Percentiles rank a stretch among this genome's conserved stretches.
Conservation (phyloP, 1,140 invertebrate genomes). For the Battus philenor region DNA sequence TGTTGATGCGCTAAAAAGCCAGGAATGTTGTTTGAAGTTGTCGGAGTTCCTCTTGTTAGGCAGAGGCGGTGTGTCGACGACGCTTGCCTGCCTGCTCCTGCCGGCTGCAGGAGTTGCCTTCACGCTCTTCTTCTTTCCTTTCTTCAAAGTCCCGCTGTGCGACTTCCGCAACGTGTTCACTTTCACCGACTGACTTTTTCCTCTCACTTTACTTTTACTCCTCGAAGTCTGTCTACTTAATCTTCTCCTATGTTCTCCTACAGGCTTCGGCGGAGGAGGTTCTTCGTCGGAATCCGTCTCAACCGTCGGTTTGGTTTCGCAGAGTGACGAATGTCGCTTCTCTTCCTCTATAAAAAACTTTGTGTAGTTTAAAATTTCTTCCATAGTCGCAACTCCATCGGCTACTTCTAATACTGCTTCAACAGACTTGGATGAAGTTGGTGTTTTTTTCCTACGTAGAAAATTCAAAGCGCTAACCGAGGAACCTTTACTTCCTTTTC, state of each 20-base stretch:
- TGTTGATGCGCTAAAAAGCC: constrained; percentile 62
- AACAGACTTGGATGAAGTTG: constrained; percentile 52
- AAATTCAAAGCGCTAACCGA: constrained; percentile 67
- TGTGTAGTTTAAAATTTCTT: constrained; percentile 58
- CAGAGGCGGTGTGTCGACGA: constrained; percentile 53
- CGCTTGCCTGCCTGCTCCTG: constrained; percentile 58
- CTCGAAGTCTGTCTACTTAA: constrained; percentile 65
- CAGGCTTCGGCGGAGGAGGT: constrained; percentile 46
- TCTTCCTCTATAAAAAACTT: constrained; percentile 66
- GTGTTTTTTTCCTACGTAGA: constrained; percentile 62
- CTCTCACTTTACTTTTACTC: constrained; percentile 65
- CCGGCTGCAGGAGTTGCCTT: constrained; percentile 37
- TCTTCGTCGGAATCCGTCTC: constrained; percentile 66
- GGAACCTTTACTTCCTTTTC: constrained; percentile 62
- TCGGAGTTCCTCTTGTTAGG: constrained; percentile 53
- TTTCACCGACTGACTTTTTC: constrained; percentile 62
- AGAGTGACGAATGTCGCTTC: constrained; percentile 41
- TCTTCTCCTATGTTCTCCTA: constrained; percentile 57
- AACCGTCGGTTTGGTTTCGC: constrained; percentile 34
- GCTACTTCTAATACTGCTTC: constrained; percentile 57
- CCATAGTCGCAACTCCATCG: constrained; percentile 37
- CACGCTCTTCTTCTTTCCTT: constrained; percentile 55
- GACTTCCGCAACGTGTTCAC: constrained; percentile 63
- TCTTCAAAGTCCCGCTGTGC: constrained; percentile 64
- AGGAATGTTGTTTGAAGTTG: constrained; percentile 55